These are phyloP conservation scores for Oncopodura yosiiana DNA, from an alignment of 1,140 invertebrate species.

Conservation along the genomic window DNA sequence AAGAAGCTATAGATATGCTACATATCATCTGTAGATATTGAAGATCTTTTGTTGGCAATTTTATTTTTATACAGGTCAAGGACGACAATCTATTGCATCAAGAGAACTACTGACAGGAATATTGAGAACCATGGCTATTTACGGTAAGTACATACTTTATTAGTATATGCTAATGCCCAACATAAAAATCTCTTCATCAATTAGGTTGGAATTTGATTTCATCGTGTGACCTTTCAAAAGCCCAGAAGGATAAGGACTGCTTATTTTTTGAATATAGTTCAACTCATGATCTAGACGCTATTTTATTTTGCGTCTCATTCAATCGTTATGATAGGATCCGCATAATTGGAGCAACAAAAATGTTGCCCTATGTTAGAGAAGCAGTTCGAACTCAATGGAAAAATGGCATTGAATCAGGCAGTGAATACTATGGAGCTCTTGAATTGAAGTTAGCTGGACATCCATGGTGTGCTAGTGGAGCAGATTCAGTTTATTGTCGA, in stretches of 20 bases:
- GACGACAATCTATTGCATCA: constrained; percentile 5
- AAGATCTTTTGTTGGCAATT: too few relatives aligned
- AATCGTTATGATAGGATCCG: constrained; percentile 20
- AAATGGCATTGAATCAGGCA: constrained; percentile 20
- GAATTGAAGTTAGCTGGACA: constrained; percentile 23
- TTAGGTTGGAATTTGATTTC: constrained; percentile 21
- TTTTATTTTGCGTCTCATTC: constrained; percentile 23
- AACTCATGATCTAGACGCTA: constrained; percentile 21
- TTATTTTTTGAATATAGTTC: constrained; percentile 24
- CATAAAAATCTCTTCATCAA: too few relatives aligned
- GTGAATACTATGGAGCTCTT: constrained; percentile 14
- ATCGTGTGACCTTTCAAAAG: constrained; percentile 20
- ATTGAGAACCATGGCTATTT: constrained; percentile 12
- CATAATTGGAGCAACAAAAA: constrained; percentile 13
- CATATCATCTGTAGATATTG: too few relatives aligned
- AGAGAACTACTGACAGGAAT: constrained; percentile 6
- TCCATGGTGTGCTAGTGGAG: constrained; percentile 19
- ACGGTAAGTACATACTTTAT: too few relatives aligned
- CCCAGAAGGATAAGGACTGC: constrained; percentile 16
- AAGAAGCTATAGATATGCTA: too few relatives aligned
- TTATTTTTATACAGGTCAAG: too few relatives aligned
- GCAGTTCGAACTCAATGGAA: constrained; percentile 11
- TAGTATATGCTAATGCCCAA: too few relatives aligned
- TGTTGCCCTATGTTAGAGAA: constrained; percentile 18
- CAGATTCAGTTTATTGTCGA: constrained; percentile 6